A percentile compares a stretch with the other conserved stretches of the same genome.
Evolutionary conservation across 2,888 invertebrate genomes (phyloP).

Genomic region (Mermis nigrescens): DNA sequence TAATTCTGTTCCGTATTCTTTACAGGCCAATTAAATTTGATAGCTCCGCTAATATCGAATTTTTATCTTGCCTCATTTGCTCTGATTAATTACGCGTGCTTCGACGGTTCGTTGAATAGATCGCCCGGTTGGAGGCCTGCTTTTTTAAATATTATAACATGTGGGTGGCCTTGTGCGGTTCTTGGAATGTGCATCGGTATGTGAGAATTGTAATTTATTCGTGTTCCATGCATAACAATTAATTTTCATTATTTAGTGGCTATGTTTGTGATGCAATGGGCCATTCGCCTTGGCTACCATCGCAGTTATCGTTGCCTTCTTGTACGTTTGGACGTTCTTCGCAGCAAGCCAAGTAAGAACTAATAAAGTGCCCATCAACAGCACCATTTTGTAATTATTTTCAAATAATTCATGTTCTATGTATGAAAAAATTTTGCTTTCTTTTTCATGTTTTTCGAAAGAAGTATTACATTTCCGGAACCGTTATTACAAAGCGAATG

Average conservation of each 20-base stretch:
- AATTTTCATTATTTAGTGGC: constrained; percentile 37
- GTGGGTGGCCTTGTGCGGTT: constrained; percentile 33
- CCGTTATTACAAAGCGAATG: too few species aligned
- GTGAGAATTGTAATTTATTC: too few species aligned
- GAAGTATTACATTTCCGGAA: too few species aligned
- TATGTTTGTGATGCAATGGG: constrained; percentile 42
- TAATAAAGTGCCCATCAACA: too few species aligned
- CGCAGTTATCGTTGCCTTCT: constrained; percentile 39
- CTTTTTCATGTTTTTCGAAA: too few species aligned
- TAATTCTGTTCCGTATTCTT: too few species aligned
- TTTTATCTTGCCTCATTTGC: constrained; percentile 83
- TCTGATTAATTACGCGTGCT: constrained; percentile 78
- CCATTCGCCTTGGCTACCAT: constrained; percentile 39
- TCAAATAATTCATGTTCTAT: too few species aligned
- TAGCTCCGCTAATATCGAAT: constrained; percentile 76
- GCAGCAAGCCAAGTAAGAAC: constrained; percentile 60
- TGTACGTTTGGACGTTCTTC: constrained; percentile 78
- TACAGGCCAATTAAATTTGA: constrained; percentile 60
- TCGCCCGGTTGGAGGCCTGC: constrained; percentile 37
- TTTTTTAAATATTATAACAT: constrained; percentile 33
- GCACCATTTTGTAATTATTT: too few species aligned
- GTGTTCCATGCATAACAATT: too few species aligned
- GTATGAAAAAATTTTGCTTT: too few species aligned
- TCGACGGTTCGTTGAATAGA: constrained; percentile 70
- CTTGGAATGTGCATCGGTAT: constrained; percentile 52